Conservation (phyloP, 2,113 vertebrate species). For the Cyprinodon variegatus region DNA sequence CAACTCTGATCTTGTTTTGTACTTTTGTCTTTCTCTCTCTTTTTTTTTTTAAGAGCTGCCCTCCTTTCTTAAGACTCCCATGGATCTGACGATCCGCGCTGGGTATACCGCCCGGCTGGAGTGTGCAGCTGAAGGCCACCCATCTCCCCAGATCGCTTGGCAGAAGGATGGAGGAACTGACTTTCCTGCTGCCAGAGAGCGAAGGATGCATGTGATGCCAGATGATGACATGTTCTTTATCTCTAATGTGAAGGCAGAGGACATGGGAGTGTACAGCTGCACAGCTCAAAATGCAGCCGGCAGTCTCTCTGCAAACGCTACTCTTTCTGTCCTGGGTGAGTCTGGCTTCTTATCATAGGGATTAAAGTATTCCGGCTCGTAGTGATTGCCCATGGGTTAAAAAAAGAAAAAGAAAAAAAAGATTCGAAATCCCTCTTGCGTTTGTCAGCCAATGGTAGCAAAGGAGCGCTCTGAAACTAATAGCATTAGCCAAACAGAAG, state of each 20-base stretch:
- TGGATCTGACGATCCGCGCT: conserved; percentile 92
- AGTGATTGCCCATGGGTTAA: too few relatives aligned
- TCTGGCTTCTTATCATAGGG: conserved; percentile 22
- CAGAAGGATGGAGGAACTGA: conserved; percentile 97
- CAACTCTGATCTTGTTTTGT: neutral
- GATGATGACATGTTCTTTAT: conserved; percentile 98
- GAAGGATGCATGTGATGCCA: conserved; percentile 98
- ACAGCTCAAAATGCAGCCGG: conserved; percentile 96
- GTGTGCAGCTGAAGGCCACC: conserved; percentile 92
- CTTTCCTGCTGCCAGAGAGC: conserved; percentile 94
- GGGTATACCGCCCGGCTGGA: conserved; percentile 92
- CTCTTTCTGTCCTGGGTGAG: conserved; percentile 92
- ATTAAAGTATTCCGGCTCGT: too few relatives aligned
- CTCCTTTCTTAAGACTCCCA: conserved; percentile 97
- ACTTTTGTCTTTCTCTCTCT: neutral
- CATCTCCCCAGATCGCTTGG: conserved; percentile 95
- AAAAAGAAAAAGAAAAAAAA: too few relatives aligned
- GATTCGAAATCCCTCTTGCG: too few relatives aligned
- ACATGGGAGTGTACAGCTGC: conserved; percentile 95
- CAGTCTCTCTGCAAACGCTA: conserved; percentile 92
- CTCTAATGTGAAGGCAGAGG: conserved; percentile 92
- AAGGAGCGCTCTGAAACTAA: too few relatives aligned
- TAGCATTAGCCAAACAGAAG: too few relatives aligned
- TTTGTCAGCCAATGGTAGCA: too few relatives aligned
- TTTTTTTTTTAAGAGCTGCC: conserved; percentile 85